A percentile compares a stretch with the other conserved stretches of the same genome.
Conservation (phyloP, 2,797 vertebrate genomes). For the Thamnophis elegans region DNA sequence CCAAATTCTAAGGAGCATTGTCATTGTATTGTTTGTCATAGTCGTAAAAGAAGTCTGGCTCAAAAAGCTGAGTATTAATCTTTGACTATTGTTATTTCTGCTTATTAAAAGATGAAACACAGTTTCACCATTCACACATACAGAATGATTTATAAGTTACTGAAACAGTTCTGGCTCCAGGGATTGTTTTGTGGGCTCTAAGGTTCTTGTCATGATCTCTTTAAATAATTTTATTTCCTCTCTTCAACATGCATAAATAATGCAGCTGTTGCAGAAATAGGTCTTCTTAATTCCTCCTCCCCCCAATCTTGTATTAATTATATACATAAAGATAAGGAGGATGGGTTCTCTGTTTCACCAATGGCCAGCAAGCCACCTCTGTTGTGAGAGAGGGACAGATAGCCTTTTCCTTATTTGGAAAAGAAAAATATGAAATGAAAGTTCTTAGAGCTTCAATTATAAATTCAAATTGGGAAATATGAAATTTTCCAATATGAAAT, state of each 20-base stretch:
- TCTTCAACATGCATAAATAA: not conserved
- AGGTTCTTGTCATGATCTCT: not conserved
- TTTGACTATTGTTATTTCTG: not conserved
- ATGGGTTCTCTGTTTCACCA: not conserved
- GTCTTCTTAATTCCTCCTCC: not conserved
- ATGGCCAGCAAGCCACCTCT: not conserved
- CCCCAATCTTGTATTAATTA: not conserved
- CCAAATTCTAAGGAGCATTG: conserved; percentile 54
- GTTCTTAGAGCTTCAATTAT: not conserved
- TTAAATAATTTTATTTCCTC: not conserved
- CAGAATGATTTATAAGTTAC: not conserved
- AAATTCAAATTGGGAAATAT: not conserved
- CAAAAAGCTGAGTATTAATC: conserved; percentile 14
- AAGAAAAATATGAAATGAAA: not conserved
- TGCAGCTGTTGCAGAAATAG: not conserved
- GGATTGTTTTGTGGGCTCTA: not conserved
- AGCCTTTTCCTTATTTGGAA: not conserved
- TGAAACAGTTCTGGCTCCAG: not conserved
- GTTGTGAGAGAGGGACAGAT: not conserved
- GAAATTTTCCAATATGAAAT: too few relatives aligned
- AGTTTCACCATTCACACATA: not conserved
- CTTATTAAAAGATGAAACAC: not conserved
- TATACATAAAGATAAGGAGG: not conserved
- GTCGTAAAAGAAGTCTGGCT: not conserved
- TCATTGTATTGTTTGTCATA: conserved; percentile 30